Conservation (phyloP, 2,113 vertebrate species). For the Stigmatopora argus region DNA sequence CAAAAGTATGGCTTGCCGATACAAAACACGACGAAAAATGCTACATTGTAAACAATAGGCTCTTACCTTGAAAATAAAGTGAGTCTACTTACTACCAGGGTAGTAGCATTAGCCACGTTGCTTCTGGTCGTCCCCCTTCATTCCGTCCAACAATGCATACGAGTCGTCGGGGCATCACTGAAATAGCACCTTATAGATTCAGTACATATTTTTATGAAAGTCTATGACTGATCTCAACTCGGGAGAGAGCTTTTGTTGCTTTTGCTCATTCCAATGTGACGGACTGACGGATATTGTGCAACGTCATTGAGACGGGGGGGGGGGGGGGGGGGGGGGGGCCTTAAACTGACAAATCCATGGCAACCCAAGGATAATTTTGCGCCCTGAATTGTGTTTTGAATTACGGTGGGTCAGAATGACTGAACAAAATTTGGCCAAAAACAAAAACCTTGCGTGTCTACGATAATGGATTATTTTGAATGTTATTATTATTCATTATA, state of each 20-base stretch:
- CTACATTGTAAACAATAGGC: not conserved
- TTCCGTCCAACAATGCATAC: not conserved
- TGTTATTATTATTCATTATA: no score
- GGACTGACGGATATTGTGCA: not conserved
- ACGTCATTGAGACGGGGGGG: no score
- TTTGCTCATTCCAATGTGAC: constrained; percentile 34
- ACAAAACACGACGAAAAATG: not conserved
- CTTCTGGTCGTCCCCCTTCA: constrained; percentile 6
- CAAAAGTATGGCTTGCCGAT: no score
- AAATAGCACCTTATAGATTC: not conserved
- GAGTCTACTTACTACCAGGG: constrained; percentile 17
- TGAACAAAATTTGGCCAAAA: not conserved
- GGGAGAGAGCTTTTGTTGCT: not conserved
- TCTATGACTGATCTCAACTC: not conserved
- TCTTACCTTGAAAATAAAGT: constrained; percentile 29
- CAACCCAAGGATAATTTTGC: accelerated
- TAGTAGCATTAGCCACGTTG: constrained; percentile 14
- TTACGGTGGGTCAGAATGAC: not conserved
- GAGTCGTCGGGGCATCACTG: constrained; percentile 5
- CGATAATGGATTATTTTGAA: no score
- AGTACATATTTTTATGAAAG: no score
- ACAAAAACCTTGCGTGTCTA: not conserved
- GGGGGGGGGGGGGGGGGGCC: constrained; percentile 39
- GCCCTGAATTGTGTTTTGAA: not conserved
- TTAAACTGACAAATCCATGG: not conserved